phyloP scores from a whole-genome alignment of 2,888 invertebrate genomes.

The Megastigmus dorsalis region DNA sequence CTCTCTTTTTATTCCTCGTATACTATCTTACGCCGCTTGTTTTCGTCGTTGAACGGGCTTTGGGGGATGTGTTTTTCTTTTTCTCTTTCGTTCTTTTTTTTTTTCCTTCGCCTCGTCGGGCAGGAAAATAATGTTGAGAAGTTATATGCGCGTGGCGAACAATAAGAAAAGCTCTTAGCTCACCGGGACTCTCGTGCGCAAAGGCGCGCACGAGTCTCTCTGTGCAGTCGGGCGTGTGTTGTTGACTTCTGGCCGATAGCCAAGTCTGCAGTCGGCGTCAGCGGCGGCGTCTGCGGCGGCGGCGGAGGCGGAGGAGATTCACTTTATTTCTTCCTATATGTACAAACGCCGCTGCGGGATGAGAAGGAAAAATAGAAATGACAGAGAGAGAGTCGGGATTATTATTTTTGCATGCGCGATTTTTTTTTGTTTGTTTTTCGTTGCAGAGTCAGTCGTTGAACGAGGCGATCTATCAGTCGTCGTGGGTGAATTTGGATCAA shows the following conservation, averaged over 20 bases:
- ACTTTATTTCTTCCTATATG: too few relatives aligned
- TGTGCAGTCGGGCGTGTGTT: constrained; percentile 18
- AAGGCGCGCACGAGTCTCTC: too few relatives aligned
- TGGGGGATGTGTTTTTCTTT: neutral
- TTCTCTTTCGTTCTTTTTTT: neutral
- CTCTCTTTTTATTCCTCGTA: neutral
- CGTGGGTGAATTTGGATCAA: constrained; percentile 13
- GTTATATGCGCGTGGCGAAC: constrained; percentile 7
- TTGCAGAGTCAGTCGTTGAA: constrained; percentile 33
- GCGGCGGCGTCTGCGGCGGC: too few relatives aligned
- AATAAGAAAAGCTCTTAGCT: constrained; percentile 31
- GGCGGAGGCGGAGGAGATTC: neutral
- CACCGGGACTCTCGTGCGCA: neutral
- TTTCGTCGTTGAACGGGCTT: neutral
- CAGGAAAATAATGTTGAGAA: constrained; percentile 1
- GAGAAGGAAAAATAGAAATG: neutral
- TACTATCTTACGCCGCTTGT: neutral
- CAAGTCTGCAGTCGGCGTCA: constrained; percentile 15
- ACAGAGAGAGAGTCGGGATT: neutral
- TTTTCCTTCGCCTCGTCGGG: neutral
- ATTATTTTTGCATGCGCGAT: neutral
- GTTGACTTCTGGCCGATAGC: constrained; percentile 27
- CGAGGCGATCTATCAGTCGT: constrained; percentile 26
- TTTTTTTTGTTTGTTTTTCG: neutral
- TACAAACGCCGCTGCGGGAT: neutral